phyloP scores from a whole-genome alignment of 2,888 invertebrate genomes.

The Dicycla oo region DNA sequence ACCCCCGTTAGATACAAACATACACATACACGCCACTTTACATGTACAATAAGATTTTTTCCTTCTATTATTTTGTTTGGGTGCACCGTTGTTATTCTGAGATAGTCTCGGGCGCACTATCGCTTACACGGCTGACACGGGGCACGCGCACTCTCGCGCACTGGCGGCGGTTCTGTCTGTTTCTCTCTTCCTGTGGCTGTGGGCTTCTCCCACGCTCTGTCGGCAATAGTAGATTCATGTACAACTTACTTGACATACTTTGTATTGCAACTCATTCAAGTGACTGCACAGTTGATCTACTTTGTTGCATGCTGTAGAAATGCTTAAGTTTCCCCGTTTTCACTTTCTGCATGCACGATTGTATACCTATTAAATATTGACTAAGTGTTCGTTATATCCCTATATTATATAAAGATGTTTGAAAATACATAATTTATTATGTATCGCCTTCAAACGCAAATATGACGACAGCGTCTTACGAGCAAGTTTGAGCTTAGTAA shows the following conservation, averaged over 20 bases:
- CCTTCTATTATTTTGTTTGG: conserved; percentile 79
- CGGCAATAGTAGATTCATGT: conserved; percentile 81
- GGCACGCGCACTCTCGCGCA: conserved; percentile 87
- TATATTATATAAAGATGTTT: conserved; percentile 1
- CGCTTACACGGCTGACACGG: conserved; percentile 87
- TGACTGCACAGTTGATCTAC: conserved; percentile 62
- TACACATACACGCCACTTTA: conserved; percentile 89
- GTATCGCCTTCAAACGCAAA: conserved; percentile 8
- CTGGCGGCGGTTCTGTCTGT: conserved; percentile 91
- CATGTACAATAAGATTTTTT: conserved; percentile 83
- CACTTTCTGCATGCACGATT: conserved; percentile 67
- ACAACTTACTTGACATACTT: conserved; percentile 66
- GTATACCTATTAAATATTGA: conserved; percentile 20
- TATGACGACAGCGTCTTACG: conserved; percentile 4
- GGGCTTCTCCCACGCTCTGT: conserved; percentile 87
- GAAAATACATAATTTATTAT: conserved; percentile 21
- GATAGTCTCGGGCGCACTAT: conserved; percentile 85
- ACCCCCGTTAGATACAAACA: conserved; percentile 88
- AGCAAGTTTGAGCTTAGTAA: conserved; percentile 11
- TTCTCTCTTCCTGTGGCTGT: conserved; percentile 91
- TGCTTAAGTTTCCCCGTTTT: conserved; percentile 64
- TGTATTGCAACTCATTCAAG: conserved; percentile 51
- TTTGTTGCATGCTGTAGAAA: conserved; percentile 65
- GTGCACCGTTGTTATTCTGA: conserved; percentile 82
- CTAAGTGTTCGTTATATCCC: conserved; percentile 23